phyloP scores from a whole-genome alignment of 2,888 invertebrate species.

The Lepidochrysops patricia region DNA sequence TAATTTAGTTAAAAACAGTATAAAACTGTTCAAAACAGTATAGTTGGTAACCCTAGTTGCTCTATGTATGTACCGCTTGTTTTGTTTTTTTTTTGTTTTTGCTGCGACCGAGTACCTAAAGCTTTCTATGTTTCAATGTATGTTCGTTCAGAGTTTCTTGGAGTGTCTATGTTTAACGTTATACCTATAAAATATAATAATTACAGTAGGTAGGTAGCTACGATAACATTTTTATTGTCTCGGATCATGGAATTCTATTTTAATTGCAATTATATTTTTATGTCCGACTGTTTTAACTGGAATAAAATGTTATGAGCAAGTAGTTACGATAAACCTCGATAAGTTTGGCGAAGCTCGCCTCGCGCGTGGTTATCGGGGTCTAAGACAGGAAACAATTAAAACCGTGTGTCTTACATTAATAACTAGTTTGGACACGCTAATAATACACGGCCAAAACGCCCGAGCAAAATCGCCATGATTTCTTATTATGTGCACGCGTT shows the following conservation, averaged over 20 bases:
- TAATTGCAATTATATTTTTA: neutral
- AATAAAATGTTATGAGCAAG: neutral
- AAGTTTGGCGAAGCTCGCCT: neutral
- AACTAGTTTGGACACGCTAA: slow-evolving; percentile 27
- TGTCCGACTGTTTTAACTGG: neutral
- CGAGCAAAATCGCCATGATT: slow-evolving; percentile 22
- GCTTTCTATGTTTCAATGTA: neutral
- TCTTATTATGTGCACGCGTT: slow-evolving; percentile 25
- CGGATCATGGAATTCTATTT: neutral
- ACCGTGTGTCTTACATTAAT: slow-evolving; percentile 24
- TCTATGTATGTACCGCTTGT: neutral
- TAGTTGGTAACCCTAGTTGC: too few relatives aligned
- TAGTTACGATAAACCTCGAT: neutral
- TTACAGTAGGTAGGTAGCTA: too few relatives aligned
- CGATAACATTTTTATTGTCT: neutral
- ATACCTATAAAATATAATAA: too few relatives aligned
- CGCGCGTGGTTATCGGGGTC: slow-evolving; percentile 12
- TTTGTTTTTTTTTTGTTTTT: neutral
- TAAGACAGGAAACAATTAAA: slow-evolving; percentile 25
- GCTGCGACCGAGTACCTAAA: neutral
- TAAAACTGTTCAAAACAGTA: too few relatives aligned
- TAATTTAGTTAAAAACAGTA: too few relatives aligned
- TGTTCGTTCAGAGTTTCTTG: neutral
- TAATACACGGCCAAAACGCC: slow-evolving; percentile 18
- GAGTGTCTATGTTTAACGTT: neutral